Evolutionary conservation across 2,797 vertebrate species (phyloP).

Genomic region (Phataginus tetradactyla): DNA sequence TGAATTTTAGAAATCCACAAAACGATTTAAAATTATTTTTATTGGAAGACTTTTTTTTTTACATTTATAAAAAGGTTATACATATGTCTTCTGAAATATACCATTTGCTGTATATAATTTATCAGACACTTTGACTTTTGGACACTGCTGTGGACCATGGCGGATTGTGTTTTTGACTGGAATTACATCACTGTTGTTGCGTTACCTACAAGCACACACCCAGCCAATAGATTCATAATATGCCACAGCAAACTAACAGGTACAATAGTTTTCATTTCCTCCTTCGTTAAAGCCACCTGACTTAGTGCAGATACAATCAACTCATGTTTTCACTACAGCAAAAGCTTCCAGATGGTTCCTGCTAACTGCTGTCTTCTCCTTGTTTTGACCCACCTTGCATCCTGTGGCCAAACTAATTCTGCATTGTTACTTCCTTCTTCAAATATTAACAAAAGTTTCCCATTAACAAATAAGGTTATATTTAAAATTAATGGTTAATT

Average conservation of each 20-base stretch:
- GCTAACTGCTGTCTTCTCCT: background rate
- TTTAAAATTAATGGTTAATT: conserved; percentile 28
- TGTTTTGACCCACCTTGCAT: background rate
- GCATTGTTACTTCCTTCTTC: background rate
- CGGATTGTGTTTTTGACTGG: background rate
- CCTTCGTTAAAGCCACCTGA: background rate
- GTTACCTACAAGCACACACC: background rate
- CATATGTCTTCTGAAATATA: background rate
- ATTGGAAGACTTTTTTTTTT: background rate
- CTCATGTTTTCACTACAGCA: background rate
- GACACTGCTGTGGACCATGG: background rate
- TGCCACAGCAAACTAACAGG: background rate
- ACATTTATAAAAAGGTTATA: background rate
- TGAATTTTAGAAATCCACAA: background rate
- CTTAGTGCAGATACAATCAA: background rate
- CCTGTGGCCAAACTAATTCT: background rate
- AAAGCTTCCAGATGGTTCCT: background rate
- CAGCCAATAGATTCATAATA: fast-evolving
- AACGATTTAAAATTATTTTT: conserved; percentile 6
- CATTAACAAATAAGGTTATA: background rate
- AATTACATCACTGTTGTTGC: background rate
- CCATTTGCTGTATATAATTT: background rate
- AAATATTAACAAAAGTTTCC: background rate
- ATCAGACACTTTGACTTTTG: background rate
- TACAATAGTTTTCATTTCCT: no score